Evolutionary conservation across 2,797 vertebrate species (phyloP).

Genomic region (Trichosurus vulpecula): DNA sequence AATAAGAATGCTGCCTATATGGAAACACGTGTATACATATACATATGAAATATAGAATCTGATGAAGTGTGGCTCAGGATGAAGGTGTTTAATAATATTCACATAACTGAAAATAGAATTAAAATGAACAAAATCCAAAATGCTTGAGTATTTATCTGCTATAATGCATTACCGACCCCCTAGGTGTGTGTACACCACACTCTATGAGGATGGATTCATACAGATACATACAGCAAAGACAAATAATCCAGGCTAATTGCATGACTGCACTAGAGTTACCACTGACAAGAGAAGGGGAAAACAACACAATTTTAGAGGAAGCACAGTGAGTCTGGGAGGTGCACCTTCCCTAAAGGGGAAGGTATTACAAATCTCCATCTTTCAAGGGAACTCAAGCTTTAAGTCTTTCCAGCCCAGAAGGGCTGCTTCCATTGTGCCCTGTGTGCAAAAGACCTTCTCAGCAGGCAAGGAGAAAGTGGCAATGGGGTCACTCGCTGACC

Average conservation of each 20-base stretch:
- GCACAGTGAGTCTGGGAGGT: conserved; percentile 19
- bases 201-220: conserved; percentile 37
- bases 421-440: conserved; percentile 61
- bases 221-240: conserved; percentile 34
- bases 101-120: conserved; percentile 49
- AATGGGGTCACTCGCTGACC: conserved; percentile 45
- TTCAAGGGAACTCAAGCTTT: conserved; percentile 53
- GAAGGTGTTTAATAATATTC: conserved; percentile 38
- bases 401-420: conserved; percentile 55
- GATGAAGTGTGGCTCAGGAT: conserved; percentile 53
- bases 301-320: conserved; percentile 22
- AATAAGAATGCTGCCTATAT: conserved; percentile 25
- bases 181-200: conserved; percentile 11
- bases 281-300: neutral
- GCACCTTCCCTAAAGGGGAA: conserved; percentile 44
- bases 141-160: conserved; percentile 49
- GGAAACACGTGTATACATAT: neutral
- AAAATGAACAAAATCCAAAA: conserved; percentile 10
- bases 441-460: conserved; percentile 60
- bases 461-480: conserved; percentile 48
- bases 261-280: conserved; percentile 39
- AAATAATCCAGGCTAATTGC: conserved; percentile 56
- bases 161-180: conserved; percentile 23
- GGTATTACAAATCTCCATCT: conserved; percentile 41
- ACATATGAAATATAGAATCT: neutral